Conservation (phyloP, 2,113 vertebrate species). For the Euleptes europaea region DNA sequence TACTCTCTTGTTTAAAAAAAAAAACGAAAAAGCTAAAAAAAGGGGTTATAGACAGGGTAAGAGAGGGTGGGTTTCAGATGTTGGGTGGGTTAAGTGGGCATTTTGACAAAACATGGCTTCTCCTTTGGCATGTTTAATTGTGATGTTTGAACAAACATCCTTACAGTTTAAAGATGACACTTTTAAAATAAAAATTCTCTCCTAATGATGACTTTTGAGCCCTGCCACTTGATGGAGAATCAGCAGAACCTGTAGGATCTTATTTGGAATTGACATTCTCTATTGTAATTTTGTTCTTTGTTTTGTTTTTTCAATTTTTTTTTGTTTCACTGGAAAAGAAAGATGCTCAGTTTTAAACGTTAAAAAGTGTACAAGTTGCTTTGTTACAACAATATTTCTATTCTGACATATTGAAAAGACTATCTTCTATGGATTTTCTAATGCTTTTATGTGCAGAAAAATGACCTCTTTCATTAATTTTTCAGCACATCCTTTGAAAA, state of each 20-base stretch:
- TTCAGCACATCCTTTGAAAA: too few species aligned
- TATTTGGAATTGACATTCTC: constrained; percentile 85
- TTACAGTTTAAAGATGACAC: constrained; percentile 95
- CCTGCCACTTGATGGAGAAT: constrained; percentile 84
- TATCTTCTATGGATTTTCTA: too few species aligned
- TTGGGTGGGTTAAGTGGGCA: constrained; percentile 87
- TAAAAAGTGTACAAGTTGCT: constrained; percentile 94
- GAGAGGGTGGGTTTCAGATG: constrained; percentile 79
- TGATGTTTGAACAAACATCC: constrained; percentile 96
- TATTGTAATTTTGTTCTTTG: constrained; percentile 83
- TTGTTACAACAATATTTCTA: constrained; percentile 91
- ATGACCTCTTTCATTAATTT: too few species aligned
- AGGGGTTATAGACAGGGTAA: constrained; percentile 76
- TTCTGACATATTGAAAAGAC: too few species aligned
- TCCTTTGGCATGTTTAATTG: constrained; percentile 87
- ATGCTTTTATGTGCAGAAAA: too few species aligned
- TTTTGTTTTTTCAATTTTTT: constrained; percentile 73
- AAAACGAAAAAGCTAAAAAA: constrained; percentile 65
- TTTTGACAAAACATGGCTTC: constrained; percentile 88
- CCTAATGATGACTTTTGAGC: constrained; percentile 82
- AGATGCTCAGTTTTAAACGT: constrained; percentile 90
- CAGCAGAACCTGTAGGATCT: constrained; percentile 82
- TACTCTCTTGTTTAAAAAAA: constrained; percentile 88
- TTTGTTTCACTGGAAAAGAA: constrained; percentile 84
- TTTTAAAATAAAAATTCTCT: constrained; percentile 91